Evolutionary conservation across 2,888 invertebrate species (phyloP), one percentile per base, ranked within the genome.

Genomic region (Rhingia campestris): DNA sequence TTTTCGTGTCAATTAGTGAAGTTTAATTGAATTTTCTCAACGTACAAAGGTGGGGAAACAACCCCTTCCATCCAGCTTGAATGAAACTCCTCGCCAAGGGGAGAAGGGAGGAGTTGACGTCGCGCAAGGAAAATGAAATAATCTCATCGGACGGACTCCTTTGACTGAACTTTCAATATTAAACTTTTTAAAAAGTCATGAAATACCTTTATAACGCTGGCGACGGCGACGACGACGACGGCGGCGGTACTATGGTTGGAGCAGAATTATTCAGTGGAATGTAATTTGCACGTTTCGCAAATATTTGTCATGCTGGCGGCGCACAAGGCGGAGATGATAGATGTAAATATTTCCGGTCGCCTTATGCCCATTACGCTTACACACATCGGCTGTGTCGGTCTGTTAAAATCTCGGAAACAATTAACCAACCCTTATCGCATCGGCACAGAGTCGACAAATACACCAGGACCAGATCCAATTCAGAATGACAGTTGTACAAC

Each of bases 1-100:
- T 84, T 84, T 70, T 75, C 74, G 80, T 84, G 84, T 84, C 84
- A 84, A 84, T 84, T 84, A 84, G 80, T 84, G 79, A 84, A 84
- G 84, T 84, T 84, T 84, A 84, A 84, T 84, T 84, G 84, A 84
- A 84, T 84, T 80, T 84, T 64, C 74, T 39, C 69, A 43, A 43
- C 70, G 45, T 54, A 84, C 66, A 76, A 58, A 58, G 56, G 47
- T 49, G 81, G 56, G 45, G 47, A 53, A 74, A 69, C 37, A 39
- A 43, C 33, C 33, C 45, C 35, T 14, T 12, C 49, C 49, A n/a
- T 14, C 51, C 39, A 54, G 9, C 58, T 37, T 47, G 67, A 74
- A 58, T 76, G 59, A 66, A 56, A 66, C 81, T 56, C 63, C 58
- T 64, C 69, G 63, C 45, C 22, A 22, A 22, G 22, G 22, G 22